Evolutionary conservation across 2,113 vertebrate species (phyloP).

Genomic region (Macaca fascicularis): DNA sequence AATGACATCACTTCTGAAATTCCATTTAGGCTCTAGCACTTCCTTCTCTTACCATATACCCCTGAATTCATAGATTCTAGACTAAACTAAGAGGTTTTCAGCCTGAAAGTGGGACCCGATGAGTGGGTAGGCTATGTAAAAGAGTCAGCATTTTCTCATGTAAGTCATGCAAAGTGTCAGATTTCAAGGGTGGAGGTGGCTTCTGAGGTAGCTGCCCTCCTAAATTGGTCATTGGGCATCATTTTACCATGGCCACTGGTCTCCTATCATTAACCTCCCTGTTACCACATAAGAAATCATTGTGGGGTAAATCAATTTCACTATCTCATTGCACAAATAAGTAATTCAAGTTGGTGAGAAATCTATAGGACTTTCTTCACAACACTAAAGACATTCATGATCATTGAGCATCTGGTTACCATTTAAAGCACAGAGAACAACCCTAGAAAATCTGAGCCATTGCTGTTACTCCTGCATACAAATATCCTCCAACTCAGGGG

Average conservation of each 20-base stretch:
- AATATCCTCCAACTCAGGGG: neutral
- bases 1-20: neutral
- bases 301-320: neutral
- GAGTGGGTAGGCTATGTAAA: neutral
- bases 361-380: neutral
- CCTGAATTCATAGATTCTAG: neutral
- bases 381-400: neutral
- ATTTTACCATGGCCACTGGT: neutral
- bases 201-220: neutral
- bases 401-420: neutral
- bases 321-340: neutral
- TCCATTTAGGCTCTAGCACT: neutral
- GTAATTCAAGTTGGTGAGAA: neutral
- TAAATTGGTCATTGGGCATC: neutral
- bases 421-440: neutral
- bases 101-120: neutral
- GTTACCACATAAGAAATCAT: neutral
- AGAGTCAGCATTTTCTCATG: neutral
- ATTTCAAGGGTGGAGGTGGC: neutral
- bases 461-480: neutral
- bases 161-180: too few species aligned
- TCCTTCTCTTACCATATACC: neutral
- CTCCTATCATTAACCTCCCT: neutral
- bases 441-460: neutral
- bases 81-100: neutral